Base-by-base conservation (phyloP, 2,888 invertebrate species). In the Polia nebulosa region DNA sequence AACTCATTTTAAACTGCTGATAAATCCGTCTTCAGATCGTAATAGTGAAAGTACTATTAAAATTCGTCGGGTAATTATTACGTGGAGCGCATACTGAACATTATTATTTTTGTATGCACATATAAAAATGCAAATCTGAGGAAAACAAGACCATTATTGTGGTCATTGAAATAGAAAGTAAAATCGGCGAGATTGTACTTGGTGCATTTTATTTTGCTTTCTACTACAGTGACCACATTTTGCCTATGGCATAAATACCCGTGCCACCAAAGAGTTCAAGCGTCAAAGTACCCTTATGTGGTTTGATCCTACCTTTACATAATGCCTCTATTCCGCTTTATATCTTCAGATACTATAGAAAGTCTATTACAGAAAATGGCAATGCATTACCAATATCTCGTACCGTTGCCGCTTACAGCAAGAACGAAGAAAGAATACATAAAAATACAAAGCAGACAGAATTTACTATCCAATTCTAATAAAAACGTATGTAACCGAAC, bases 401-500 rank as follows among this genome's bases (percentile, higher is more conserved):
- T n/a, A 49, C 59, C 44, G 44, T 36, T 36, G 11, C 20, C 58
- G 34, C 59, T 76, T 57, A 39, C 11, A 27, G 15, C 6, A 22
- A 56, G n/a, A 72, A 32, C 39, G 56, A 41, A 73, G 32, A 55
- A 63, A 52, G 22, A 65, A 53, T 51, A 44, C 49, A 57, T 56
- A 78, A 73, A 78, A 78, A 78, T 41, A 76, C 60, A 76, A 62
- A 73, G 49, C 78, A 76, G 58, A 59, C 60, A 20, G 49, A 62
- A 61, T 78, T 76, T 78, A 76, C 58, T 29, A 52, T 61, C 69
- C 67, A 72, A 64, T 74, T 77, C 74, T 74, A 82, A 81, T 82
- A 81, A 82, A 81, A 81, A 72, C 60, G 60, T 70, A 71, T 69
- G 72, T 49, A 68, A 66, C 59, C 44, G 52, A 55, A 81, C 82